Evolutionary conservation across 2,797 vertebrate genomes (phyloP).

Genomic region (Chaetodon trifasciatus): DNA sequence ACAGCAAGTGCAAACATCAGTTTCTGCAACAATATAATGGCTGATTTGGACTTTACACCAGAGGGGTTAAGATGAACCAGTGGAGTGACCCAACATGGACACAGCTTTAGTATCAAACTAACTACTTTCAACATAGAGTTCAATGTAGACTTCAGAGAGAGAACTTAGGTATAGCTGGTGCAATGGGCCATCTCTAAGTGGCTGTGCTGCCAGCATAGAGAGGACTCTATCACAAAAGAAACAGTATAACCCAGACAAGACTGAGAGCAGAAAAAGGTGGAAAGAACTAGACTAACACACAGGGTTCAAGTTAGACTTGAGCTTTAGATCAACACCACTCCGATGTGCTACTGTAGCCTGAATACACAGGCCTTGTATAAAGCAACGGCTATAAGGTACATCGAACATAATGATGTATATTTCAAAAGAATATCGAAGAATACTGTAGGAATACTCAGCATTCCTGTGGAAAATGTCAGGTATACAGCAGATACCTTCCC

Average conservation of each 20-base stretch:
- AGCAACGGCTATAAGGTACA: constrained; percentile 2
- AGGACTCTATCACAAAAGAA: background rate
- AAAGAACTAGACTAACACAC: background rate
- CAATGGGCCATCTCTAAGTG: too few relatives aligned
- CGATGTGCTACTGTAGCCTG: background rate
- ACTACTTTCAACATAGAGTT: too few relatives aligned
- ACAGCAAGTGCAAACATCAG: too few relatives aligned
- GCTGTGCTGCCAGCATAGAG: background rate
- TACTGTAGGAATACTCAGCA: constrained; percentile 8
- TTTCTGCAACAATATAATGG: too few relatives aligned
- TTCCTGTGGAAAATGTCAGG: constrained; percentile 33
- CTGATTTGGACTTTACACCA: too few relatives aligned
- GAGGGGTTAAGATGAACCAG: too few relatives aligned
- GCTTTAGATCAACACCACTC: background rate
- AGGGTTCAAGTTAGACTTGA: background rate
- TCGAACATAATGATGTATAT: constrained; percentile 17
- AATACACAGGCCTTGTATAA: background rate
- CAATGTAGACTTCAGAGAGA: too few relatives aligned
- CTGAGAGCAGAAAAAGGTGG: background rate
- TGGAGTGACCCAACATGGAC: too few relatives aligned
- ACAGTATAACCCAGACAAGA: background rate
- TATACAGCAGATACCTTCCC: constrained; percentile 28
- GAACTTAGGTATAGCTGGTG: too few relatives aligned
- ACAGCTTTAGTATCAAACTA: too few relatives aligned
- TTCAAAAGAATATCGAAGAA: constrained; percentile 24